Evolutionary conservation across 2,797 vertebrate genomes (phyloP).

Genomic region (Cynodonichthys magdalenae): DNA sequence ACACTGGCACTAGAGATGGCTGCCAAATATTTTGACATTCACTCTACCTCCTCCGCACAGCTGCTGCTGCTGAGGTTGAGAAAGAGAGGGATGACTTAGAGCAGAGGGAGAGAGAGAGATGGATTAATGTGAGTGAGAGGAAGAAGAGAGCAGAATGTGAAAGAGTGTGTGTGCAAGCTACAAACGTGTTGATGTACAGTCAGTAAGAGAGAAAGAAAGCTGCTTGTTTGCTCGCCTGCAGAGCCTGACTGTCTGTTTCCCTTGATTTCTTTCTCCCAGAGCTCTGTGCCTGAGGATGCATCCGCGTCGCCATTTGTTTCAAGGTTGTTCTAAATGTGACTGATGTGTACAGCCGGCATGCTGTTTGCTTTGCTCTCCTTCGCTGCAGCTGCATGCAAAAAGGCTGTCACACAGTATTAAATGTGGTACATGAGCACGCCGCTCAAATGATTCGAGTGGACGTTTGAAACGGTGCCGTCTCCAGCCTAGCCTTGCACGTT

Average conservation of each 20-base stretch:
- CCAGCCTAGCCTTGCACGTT: constrained; percentile 34
- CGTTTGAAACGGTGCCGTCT: constrained; percentile 40
- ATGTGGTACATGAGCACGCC: constrained; percentile 47
- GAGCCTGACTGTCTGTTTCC: constrained; percentile 64
- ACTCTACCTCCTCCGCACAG: constrained; percentile 75
- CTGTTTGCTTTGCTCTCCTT: constrained; percentile 65
- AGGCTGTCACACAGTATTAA: constrained; percentile 50
- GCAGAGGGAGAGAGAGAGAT: constrained; percentile 32
- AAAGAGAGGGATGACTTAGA: constrained; percentile 70
- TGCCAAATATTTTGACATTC: constrained; percentile 82
- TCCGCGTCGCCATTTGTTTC: constrained; percentile 64
- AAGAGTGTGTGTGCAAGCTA: constrained; percentile 58
- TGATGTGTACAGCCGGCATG: constrained; percentile 57
- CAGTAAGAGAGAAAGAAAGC: constrained; percentile 55
- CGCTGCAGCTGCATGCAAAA: constrained; percentile 48
- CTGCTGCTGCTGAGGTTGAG: constrained; percentile 72
- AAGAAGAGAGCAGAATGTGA: constrained; percentile 63
- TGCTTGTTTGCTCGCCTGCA: constrained; percentile 51
- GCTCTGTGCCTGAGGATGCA: constrained; percentile 50
- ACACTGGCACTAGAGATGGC: constrained; percentile 74
- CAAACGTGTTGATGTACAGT: constrained; percentile 69
- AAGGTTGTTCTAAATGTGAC: constrained; percentile 79
- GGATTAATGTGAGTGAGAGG: constrained; percentile 67
- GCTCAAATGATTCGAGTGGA: constrained; percentile 53
- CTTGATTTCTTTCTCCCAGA: constrained; percentile 60